Percentiles rank a stretch among this genome's conserved stretches.
These are phyloP conservation scores for Diuraphis noxia DNA, from an alignment of 1,140 invertebrate genomes.

Conservation along the genomic window DNA sequence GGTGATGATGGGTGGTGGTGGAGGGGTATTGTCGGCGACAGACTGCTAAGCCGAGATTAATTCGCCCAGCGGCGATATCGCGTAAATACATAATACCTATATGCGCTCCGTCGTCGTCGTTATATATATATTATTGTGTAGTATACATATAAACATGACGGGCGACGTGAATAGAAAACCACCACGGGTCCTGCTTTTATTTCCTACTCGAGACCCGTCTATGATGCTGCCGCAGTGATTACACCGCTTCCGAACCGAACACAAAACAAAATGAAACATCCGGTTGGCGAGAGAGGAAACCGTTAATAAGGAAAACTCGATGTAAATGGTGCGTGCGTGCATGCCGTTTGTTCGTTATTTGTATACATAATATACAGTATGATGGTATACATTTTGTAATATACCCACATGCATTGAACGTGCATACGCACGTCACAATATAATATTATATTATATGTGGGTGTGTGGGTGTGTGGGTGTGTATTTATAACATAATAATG, in stretches of 20 bases:
- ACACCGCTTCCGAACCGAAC: background rate
- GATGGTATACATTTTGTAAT: too few species aligned
- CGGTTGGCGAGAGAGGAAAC: background rate
- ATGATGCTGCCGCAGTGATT: background rate
- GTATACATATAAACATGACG: background rate
- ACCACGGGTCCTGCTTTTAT: background rate
- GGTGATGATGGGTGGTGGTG: background rate
- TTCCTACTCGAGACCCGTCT: background rate
- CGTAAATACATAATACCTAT: background rate
- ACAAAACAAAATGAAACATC: conserved; percentile 15
- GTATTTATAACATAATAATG: background rate
- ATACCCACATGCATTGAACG: too few species aligned
- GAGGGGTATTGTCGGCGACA: background rate
- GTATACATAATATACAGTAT: background rate
- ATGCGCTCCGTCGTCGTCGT: background rate
- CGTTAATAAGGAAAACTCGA: conserved; percentile 20
- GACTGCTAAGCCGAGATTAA: background rate
- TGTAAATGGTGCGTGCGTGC: background rate
- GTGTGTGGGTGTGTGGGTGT: background rate
- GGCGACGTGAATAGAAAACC: background rate
- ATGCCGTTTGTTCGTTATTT: background rate
- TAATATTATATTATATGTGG: background rate
- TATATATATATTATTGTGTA: background rate
- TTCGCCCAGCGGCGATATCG: background rate
- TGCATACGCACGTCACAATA: too few species aligned